Evolutionary conservation across 2,888 invertebrate genomes (phyloP).

Genomic region (Lomographa bimaculata): DNA sequence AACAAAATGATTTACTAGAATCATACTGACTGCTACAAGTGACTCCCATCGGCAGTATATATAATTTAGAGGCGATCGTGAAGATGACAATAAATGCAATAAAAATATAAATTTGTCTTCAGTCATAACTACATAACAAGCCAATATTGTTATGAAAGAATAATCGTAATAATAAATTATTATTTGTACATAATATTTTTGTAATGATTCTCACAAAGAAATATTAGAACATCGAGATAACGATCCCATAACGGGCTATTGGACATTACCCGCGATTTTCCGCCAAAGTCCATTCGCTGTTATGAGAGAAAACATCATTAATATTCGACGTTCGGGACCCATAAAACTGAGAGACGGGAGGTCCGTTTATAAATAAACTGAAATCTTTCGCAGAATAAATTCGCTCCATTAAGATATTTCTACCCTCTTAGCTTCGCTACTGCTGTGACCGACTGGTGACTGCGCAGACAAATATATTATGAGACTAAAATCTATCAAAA

Average conservation of each 20-base stretch:
- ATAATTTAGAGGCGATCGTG: too few relatives aligned
- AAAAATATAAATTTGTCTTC: too few relatives aligned
- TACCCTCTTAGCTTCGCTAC: conserved; percentile 24
- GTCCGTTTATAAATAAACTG: conserved; percentile 33
- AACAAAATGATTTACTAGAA: too few relatives aligned
- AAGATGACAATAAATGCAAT: too few relatives aligned
- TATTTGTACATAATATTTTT: too few relatives aligned
- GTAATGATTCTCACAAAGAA: too few relatives aligned
- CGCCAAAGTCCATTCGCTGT: conserved; percentile 23
- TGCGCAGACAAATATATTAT: conserved; percentile 33
- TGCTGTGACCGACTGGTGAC: conserved; percentile 28
- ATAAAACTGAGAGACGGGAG: conserved; percentile 32
- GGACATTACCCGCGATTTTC: conserved; percentile 19
- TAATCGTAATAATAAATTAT: too few relatives aligned
- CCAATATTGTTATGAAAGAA: too few relatives aligned
- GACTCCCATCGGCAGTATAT: too few relatives aligned
- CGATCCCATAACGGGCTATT: conserved; percentile 20
- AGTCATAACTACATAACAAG: too few relatives aligned
- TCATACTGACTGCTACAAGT: too few relatives aligned
- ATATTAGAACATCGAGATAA: conserved; percentile 10
- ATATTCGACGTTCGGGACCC: conserved; percentile 28
- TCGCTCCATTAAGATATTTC: too few relatives aligned
- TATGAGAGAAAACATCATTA: conserved; percentile 29
- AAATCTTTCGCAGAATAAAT: conserved; percentile 25
- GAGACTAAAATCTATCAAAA: conserved; percentile 28